Base-by-base conservation (phyloP, 2,113 vertebrate genomes). In the Zosterops lateralis region DNA sequence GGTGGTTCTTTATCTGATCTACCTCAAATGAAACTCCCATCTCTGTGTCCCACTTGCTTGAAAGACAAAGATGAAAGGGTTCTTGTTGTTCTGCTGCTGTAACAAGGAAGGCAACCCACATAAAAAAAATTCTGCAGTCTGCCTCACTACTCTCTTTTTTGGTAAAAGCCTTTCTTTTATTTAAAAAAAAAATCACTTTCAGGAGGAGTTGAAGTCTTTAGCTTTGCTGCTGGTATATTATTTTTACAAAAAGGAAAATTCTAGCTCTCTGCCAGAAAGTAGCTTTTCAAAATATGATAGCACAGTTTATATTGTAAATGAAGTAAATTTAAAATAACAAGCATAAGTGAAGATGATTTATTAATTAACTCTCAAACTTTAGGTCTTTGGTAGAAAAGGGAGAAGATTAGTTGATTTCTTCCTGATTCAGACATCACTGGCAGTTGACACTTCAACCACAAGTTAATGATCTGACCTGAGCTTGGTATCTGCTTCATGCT, bases 271-370 rank as follows among this genome's bases (percentile, higher is more conserved):
- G 80, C 72, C 76, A 92, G 62, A 68, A 91, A 91, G 67, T 65
- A 84, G 79, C 64, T 85, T 92, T 91, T 92, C 47, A 92, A 85
- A 92, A 70, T 74, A 74, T 36, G 51, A 51, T 84, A 90, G 56
- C 44, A 83, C 29, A 54, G 28, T 74, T 94, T 88, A 74, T 74
- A 71, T 21, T 95, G 67, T 73, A 91, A 83, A 90, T 64, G 3
- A 84, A 91, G 71, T 50, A 82, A 87, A 31, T 87, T 92, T 91
- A 78, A 84, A 92, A 76, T 91, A 87, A 87, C 26, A 80, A 80
- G 21, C 2, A 0, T 73, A 81, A 92, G 28, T 6, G 5, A 90
- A 71, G 44, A 54, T 74, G 7, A 38, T 72, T 83, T 75, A 74
- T 75, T 89, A 84, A 34, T 51, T 85, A 78, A 60, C 38, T 66